phyloP scores from a whole-genome alignment of 1,140 invertebrate genomes.

The Drosophila carrolli region DNA sequence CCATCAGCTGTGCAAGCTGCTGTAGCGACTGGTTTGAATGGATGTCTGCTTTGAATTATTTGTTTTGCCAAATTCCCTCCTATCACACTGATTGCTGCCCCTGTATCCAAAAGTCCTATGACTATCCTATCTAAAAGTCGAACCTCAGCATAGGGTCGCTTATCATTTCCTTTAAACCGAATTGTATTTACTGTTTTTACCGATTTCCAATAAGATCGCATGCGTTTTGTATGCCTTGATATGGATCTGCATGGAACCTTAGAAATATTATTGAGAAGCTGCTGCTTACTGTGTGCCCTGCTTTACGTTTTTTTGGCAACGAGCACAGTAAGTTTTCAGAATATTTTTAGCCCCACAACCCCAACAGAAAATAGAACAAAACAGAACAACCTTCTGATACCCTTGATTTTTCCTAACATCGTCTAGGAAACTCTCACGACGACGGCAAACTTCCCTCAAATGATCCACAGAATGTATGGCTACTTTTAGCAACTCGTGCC shows the following conservation, averaged over 20 bases:
- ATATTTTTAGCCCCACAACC: background rate
- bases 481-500: slow-evolving; percentile 6
- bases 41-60: background rate
- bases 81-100: slow-evolving; percentile 2
- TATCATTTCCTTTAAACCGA: background rate
- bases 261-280: background rate
- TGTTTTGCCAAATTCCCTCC: background rate
- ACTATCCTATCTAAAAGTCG: background rate
- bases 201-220: background rate
- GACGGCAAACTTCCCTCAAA: slow-evolving; percentile 9
- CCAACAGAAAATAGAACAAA: slow-evolving; percentile 7
- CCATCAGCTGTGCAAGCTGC: background rate
- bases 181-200: background rate
- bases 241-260: background rate
- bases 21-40: background rate
- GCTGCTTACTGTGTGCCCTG: background rate
- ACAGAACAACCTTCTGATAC: slow-evolving; percentile 3
- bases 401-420: background rate
- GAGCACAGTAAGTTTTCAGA: slow-evolving; percentile 13
- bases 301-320: slow-evolving; percentile 20
- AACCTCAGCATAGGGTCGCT: slow-evolving; percentile 3
- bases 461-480: background rate
- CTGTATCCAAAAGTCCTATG: background rate
- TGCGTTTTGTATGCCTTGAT: background rate
- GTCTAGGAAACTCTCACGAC: slow-evolving; percentile 4